These are phyloP conservation scores for Anhinga anhinga DNA, from an alignment of 2,113 vertebrate species.

Conservation along the genomic window DNA sequence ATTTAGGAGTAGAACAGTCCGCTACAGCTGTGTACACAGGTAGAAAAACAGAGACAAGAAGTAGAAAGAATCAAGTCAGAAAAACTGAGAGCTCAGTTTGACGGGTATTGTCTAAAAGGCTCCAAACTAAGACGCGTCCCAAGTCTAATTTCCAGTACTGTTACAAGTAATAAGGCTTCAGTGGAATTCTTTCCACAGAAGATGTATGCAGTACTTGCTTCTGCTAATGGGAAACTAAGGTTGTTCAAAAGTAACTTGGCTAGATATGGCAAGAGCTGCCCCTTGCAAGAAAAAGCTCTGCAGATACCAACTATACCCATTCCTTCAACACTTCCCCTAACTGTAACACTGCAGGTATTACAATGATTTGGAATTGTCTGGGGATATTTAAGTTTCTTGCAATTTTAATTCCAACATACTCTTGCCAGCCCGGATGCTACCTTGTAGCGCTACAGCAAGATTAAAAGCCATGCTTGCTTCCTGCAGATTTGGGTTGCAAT, in stretches of 20 bases:
- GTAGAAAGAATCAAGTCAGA: neutral
- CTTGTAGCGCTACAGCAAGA: neutral
- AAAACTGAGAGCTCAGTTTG: neutral
- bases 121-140: neutral
- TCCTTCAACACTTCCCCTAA: neutral
- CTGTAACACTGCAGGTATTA: neutral
- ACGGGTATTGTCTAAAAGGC: neutral
- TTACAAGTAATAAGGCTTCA: neutral
- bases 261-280: neutral
- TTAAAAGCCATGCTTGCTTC: neutral
- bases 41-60: neutral
- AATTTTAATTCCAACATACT: neutral
- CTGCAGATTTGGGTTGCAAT: neutral
- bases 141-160: neutral
- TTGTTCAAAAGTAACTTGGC: neutral
- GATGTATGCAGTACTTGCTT: neutral
- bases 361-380: neutral
- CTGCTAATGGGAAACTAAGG: neutral
- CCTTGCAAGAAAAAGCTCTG: neutral
- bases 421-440: neutral
- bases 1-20: neutral
- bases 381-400: neutral
- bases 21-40: neutral
- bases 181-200: neutral
- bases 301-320: neutral